Evolutionary conservation across 2,113 vertebrate species (phyloP).

Genomic region (Oenanthe melanoleuca): DNA sequence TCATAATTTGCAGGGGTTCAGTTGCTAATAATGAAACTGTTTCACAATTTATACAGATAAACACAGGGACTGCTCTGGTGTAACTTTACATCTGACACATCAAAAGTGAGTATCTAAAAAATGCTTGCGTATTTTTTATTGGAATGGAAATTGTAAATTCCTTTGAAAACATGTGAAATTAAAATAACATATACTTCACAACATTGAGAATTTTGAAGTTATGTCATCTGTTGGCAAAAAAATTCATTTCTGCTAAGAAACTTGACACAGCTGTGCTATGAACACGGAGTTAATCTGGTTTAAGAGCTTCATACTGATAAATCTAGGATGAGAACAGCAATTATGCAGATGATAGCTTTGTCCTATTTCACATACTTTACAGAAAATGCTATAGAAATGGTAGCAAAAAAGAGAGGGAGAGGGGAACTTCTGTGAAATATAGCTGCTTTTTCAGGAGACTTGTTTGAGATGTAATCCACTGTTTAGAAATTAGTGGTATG

Average conservation of each 20-base stretch:
- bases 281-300: background rate
- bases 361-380: background rate
- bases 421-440: background rate
- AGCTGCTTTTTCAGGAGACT: background rate
- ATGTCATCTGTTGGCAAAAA: background rate
- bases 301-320: background rate
- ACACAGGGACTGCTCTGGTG: constrained; percentile 94
- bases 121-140: background rate
- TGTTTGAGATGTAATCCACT: background rate
- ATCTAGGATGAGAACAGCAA: background rate
- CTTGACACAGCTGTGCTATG: background rate
- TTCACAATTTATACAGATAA: constrained; percentile 80
- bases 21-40: background rate
- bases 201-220: background rate
- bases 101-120: constrained; percentile 82
- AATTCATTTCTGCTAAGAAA: background rate
- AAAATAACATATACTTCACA: background rate
- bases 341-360: background rate
- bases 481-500: background rate
- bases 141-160: background rate
- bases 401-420: background rate
- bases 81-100: constrained; percentile 89
- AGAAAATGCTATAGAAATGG: background rate
- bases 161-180: background rate
- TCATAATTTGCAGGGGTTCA: background rate